A percentile compares a stretch with the other conserved stretches of the same genome.
These are phyloP conservation scores for Habropoda laboriosa DNA, from an alignment of 1,140 invertebrate genomes.

Conservation along the genomic window DNA sequence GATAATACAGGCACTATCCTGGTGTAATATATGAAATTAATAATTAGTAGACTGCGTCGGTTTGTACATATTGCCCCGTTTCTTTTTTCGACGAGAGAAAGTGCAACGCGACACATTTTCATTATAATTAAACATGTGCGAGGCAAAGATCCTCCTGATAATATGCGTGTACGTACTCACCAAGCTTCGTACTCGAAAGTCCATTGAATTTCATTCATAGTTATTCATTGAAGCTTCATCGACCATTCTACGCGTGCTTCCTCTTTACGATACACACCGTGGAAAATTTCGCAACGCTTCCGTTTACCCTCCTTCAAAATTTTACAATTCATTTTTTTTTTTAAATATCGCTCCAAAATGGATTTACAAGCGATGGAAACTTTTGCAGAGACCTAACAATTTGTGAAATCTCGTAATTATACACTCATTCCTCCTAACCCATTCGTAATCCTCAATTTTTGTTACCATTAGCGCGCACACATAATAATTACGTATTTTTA, in stretches of 20 bases:
- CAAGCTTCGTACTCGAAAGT: constrained; percentile 9
- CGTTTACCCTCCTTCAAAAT: no score
- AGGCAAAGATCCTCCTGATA: constrained; percentile 33
- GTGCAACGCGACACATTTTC: constrained; percentile 52
- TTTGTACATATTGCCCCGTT: no score
- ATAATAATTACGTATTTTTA: no score
- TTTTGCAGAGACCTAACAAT: no score
- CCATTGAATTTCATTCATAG: constrained; percentile 18
- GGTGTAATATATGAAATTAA: neutral
- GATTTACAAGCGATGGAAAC: no score
- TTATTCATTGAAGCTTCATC: neutral
- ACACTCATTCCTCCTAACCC: no score
- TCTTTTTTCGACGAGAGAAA: constrained; percentile 54
- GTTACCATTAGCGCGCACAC: no score
- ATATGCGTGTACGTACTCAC: neutral
- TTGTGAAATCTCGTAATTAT: no score
- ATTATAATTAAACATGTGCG: constrained; percentile 44
- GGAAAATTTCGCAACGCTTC: no score
- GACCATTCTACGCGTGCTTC: neutral
- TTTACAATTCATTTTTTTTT: no score
- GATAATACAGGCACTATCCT: neutral
- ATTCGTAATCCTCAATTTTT: no score
- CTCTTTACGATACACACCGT: neutral
- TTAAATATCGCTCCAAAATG: no score
- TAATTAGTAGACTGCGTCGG: neutral